Conservation (phyloP, 1,140 invertebrate genomes). For the Drosophila subpulchrella region DNA sequence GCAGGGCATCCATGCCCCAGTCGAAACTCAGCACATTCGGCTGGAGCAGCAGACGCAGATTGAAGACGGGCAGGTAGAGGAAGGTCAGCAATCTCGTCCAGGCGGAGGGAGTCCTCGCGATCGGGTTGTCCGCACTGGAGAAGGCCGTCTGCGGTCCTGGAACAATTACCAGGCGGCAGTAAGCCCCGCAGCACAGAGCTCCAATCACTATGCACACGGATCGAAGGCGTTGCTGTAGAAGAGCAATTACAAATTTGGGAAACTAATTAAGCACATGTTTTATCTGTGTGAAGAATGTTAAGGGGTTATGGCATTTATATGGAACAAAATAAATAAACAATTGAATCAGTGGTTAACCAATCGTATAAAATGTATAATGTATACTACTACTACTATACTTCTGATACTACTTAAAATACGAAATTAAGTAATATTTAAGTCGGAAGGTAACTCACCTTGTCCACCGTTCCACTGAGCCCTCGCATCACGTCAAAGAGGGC, state of each 20-base stretch:
- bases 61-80: constrained; percentile 94
- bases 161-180: constrained; percentile 88
- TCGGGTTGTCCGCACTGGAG: constrained; percentile 95
- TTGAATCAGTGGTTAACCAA: too few species aligned
- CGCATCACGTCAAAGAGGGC: constrained; percentile 90
- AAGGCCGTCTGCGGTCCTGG: constrained; percentile 90
- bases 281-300: too few species aligned
- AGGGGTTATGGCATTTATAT: too few species aligned
- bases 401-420: too few species aligned
- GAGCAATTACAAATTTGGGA: not conserved
- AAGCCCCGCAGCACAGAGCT: constrained; percentile 86
- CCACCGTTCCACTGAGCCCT: constrained; percentile 83
- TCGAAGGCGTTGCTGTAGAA: constrained; percentile 87
- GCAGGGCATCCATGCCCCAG: constrained; percentile 98
- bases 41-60: constrained; percentile 92
- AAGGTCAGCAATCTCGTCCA: constrained; percentile 93
- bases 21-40: constrained; percentile 95
- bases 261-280: too few species aligned
- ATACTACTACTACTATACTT: too few species aligned
- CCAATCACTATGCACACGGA: constrained; percentile 88
- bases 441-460: constrained; percentile 59
- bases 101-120: constrained; percentile 90
- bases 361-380: too few species aligned
- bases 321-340: too few species aligned
- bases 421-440: too few species aligned